Conservation (phyloP, 2,797 vertebrate genomes). For the Sitta carolinensis region DNA sequence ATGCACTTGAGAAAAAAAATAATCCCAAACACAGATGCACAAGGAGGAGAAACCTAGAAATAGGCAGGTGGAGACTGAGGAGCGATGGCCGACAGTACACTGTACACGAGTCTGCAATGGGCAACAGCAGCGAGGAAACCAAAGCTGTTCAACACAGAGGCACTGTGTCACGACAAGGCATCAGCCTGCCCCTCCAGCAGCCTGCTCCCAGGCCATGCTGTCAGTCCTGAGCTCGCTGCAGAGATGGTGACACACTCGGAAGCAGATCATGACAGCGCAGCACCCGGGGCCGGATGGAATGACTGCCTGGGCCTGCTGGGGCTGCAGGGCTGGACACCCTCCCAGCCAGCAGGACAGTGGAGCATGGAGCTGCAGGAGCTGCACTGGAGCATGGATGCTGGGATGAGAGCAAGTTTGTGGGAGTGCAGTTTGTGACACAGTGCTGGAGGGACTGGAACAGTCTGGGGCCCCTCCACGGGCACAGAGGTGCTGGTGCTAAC, state of each 20-base stretch:
- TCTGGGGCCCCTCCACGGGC: not conserved
- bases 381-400: conserved; percentile 44
- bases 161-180: conserved; percentile 52
- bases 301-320: not conserved
- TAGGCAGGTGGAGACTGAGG: conserved; percentile 67
- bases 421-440: conserved; percentile 68
- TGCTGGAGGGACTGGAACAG: conserved; percentile 36
- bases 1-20: conserved; percentile 65
- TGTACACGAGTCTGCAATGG: conserved; percentile 64
- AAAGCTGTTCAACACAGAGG: conserved; percentile 68
- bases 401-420: conserved; percentile 55
- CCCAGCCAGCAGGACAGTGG: conserved; percentile 21
- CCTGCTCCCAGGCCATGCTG: conserved; percentile 39
- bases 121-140: conserved; percentile 67
- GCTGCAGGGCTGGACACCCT: not conserved
- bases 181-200: not conserved
- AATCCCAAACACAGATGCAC: conserved; percentile 70
- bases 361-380: conserved; percentile 57
- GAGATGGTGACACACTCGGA: conserved; percentile 22
- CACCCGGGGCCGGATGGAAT: conserved; percentile 32
- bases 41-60: conserved; percentile 67
- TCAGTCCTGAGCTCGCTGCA: conserved; percentile 7
- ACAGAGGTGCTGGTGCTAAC: not conserved
- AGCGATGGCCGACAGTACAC: conserved; percentile 68
- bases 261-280: conserved; percentile 53